These are phyloP conservation scores for Ochotona curzoniae DNA, from an alignment of 2,113 vertebrate genomes.

Conservation along the genomic window DNA sequence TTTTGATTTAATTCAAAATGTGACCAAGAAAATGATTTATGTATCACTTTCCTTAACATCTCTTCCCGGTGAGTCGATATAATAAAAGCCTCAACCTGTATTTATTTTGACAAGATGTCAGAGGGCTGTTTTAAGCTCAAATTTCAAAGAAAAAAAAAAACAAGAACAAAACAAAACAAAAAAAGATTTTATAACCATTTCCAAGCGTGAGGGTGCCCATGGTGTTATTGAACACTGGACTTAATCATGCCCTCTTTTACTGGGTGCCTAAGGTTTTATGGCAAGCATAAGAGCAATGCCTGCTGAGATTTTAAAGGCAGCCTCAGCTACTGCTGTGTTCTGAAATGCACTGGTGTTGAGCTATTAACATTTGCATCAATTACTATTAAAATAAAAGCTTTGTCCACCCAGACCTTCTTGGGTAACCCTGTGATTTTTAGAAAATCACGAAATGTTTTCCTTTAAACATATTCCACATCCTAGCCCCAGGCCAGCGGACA, in stretches of 20 bases:
- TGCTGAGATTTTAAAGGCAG: conserved; percentile 68
- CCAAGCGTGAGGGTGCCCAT: not conserved
- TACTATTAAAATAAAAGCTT: conserved; percentile 67
- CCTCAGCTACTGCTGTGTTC: conserved; percentile 52
- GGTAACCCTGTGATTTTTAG: conserved; percentile 43
- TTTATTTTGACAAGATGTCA: conserved; percentile 13
- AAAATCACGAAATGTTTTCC: not conserved
- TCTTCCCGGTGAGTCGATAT: not conserved
- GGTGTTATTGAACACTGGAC: conserved; percentile 26
- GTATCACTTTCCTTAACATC: conserved; percentile 31
- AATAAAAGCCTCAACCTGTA: not conserved
- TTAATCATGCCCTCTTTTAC: not conserved
- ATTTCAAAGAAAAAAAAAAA: not conserved
- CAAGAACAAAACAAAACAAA: no score
- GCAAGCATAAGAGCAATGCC: conserved; percentile 1
- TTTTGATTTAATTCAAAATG: conserved; percentile 37
- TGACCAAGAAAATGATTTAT: not conserved
- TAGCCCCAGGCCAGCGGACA: not conserved
- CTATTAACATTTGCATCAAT: conserved; percentile 69
- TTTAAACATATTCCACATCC: conserved; percentile 8
- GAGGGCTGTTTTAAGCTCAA: not conserved
- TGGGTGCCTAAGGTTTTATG: conserved; percentile 31
- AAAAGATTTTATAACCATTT: conserved; percentile 62
- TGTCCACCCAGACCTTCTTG: conserved; percentile 42
- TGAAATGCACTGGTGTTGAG: conserved; percentile 52